Base-by-base conservation (phyloP, 2,888 invertebrate species). In the Chalcis sispes region DNA sequence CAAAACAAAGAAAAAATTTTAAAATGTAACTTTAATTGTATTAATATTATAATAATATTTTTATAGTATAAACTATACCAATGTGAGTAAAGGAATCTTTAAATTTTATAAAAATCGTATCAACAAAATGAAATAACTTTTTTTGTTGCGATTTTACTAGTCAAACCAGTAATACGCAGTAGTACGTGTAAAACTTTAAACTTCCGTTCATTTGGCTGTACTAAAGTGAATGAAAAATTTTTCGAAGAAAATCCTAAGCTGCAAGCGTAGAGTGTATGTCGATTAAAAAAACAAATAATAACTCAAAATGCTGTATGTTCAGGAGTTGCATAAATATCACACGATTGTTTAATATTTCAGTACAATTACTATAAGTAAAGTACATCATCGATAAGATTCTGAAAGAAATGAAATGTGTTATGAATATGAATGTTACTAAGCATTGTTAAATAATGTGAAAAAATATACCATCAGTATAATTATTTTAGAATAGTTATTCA, bases 271-370 rank as follows among this genome's bases (percentile, higher is more conserved):
- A 70, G 27, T 40, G 25, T 64, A 67, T 36, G 52, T 54, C 42
- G 52, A 48, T 3, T 72, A 61, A 46, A 32, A 72, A 67, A 42
- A n/a, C n/a, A n/a, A n/a, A n/a, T n/a, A 69, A 66, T 29, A 29
- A 74, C 27, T 54, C 52, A 59, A 72, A 59, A 52, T 52, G 18
- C 20, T 61, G 58, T 62, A 76, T 66, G 66, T 77, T 77, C n/a
- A 73, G 59, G 23, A 73, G 58, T 72, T 77, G 74, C 77, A 75
- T 62, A 74, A 72, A 56, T 64, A 67, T 75, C 46, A 67, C 56
- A 32, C 54, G 66, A 72, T 71, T 74, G 74, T 77, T 74, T 67
- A 77, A 72, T 72, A 77, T 67, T 74, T 42, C 77, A 77, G 74
- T 77, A 77, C 77, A 75, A 75, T 72, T 74, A 23, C 32, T 67